Conservation (phyloP, 2,113 vertebrate genomes). For the Miniopterus natalensis region DNA sequence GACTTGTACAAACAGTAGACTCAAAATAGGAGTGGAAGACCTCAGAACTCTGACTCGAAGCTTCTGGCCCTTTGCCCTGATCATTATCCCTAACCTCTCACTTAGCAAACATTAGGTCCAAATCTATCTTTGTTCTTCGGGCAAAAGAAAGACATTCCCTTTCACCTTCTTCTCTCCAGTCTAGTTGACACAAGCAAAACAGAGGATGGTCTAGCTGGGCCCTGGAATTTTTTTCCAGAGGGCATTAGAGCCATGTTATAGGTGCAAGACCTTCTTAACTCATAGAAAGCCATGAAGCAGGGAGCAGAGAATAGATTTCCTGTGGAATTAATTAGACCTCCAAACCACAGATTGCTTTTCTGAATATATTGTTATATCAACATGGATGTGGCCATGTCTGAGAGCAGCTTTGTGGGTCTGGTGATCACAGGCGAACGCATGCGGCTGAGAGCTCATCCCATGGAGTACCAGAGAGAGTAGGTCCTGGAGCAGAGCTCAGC, state of each 20-base stretch:
- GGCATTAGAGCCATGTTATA: neutral
- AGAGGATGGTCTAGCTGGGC: neutral
- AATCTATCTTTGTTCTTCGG: neutral
- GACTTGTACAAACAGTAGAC: neutral
- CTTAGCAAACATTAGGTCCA: neutral
- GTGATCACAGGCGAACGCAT: neutral
- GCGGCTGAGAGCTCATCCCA: neutral
- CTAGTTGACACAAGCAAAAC: neutral
- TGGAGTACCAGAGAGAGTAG: neutral
- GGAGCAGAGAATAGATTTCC: neutral
- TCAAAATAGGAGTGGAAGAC: neutral
- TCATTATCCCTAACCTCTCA: neutral
- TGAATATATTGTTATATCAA: neutral
- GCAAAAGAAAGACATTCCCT: neutral
- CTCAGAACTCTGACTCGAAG: neutral
- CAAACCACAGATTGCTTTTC: neutral
- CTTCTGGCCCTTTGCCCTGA: neutral
- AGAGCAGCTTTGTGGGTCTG: neutral
- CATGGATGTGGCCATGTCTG: neutral
- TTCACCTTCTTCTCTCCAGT: conserved; percentile 19
- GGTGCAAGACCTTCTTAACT: neutral
- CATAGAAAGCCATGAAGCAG: neutral
- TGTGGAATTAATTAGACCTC: neutral
- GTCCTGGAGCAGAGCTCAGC: neutral
- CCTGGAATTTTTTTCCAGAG: neutral